Percentiles rank a stretch among this genome's conserved stretches.
These are phyloP conservation scores for Endomychus coccineus DNA, from an alignment of 2,888 invertebrate species.

Conservation along the genomic window DNA sequence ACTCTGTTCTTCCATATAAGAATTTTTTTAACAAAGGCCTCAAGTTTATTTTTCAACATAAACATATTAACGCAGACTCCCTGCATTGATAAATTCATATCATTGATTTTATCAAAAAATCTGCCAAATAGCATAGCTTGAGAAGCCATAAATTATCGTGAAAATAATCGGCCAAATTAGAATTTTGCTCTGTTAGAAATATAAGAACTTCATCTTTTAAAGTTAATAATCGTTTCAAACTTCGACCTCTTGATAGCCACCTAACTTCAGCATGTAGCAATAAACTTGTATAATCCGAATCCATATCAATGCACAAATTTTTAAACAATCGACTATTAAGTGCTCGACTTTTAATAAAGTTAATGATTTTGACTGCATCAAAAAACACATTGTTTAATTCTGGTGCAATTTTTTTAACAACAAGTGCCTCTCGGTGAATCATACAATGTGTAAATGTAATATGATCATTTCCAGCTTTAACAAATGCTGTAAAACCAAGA, in stretches of 20 bases:
- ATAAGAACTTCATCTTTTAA: slow-evolving; percentile 22
- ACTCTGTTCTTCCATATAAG: too few relatives aligned
- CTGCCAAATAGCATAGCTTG: slow-evolving; percentile 12
- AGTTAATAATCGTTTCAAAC: slow-evolving; percentile 20
- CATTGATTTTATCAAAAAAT: slow-evolving; percentile 10
- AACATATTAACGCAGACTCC: slow-evolving; percentile 3
- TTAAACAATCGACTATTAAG: slow-evolving; percentile 22
- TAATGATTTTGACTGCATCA: slow-evolving; percentile 22
- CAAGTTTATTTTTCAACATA: slow-evolving; percentile 3
- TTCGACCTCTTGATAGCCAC: slow-evolving; percentile 24
- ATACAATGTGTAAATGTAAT: slow-evolving; percentile 21
- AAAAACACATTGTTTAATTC: slow-evolving; percentile 22
- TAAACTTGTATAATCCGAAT: slow-evolving; percentile 21
- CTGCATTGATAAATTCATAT: slow-evolving; percentile 7
- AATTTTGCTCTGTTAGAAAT: slow-evolving; percentile 20
- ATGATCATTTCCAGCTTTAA: slow-evolving; percentile 10
- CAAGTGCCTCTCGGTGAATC: slow-evolving; percentile 24
- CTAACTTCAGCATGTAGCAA: slow-evolving; percentile 25
- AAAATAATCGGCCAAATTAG: slow-evolving; percentile 2
- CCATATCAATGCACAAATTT: slow-evolving; percentile 21
- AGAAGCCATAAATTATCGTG: slow-evolving; percentile 7
- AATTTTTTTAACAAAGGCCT: slow-evolving; percentile 4
- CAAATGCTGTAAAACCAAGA: slow-evolving; percentile 13
- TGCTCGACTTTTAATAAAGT: slow-evolving; percentile 21
- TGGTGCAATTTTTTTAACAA: slow-evolving; percentile 21